A percentile compares a stretch with the other conserved stretches of the same genome.
phyloP scores from a whole-genome alignment of 2,888 invertebrate species.

The Acanthoscelides obtectus region DNA sequence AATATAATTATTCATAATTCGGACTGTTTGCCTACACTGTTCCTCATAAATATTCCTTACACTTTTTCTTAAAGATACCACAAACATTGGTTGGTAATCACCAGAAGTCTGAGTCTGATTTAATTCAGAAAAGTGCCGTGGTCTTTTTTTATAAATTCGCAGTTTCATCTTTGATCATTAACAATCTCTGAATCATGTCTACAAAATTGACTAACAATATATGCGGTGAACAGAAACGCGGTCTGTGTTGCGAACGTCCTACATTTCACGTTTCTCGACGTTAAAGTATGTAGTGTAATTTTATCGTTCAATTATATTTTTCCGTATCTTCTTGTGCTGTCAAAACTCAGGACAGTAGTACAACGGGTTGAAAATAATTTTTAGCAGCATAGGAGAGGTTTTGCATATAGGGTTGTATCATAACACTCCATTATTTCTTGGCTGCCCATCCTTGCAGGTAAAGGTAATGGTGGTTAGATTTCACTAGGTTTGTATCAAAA shows the following conservation, averaged over 20 bases:
- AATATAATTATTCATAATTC: too few species aligned
- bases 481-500: not conserved
- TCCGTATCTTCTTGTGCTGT: not conserved
- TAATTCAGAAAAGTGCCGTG: too few species aligned
- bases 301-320: not conserved
- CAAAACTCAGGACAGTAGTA: not conserved
- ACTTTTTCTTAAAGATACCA: too few species aligned
- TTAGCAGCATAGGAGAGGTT: not conserved
- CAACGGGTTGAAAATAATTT: constrained; percentile 1
- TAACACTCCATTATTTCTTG: not conserved
- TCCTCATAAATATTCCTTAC: too few species aligned
- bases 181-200: too few species aligned
- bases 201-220: constrained; percentile 1
- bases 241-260: not conserved
- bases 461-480: not conserved
- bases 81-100: too few species aligned
- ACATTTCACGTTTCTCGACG: not conserved
- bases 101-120: too few species aligned
- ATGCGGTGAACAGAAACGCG: not conserved
- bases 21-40: too few species aligned
- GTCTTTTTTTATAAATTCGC: too few species aligned
- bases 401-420: not conserved
- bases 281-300: constrained; percentile 1
- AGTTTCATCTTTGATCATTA: too few species aligned
- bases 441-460: not conserved